These are phyloP conservation scores for Dipodomys ordii DNA, from an alignment of 2,113 vertebrate genomes.

Conservation along the genomic window DNA sequence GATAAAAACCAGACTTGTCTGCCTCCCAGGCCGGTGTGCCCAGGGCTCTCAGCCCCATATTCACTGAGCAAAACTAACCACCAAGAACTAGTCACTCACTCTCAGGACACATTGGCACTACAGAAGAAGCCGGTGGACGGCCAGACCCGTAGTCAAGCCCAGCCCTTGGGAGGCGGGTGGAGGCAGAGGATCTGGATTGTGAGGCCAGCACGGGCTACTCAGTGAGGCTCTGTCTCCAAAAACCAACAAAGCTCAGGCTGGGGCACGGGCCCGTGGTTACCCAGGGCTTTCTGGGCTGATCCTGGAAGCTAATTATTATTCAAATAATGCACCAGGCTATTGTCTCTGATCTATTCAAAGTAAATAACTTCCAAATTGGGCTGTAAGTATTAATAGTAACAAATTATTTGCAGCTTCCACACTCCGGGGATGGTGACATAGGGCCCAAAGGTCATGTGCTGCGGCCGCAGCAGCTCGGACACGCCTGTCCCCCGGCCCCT, in stretches of 20 bases:
- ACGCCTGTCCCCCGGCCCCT: neutral
- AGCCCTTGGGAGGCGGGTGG: neutral
- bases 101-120: neutral
- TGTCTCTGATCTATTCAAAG: slow-evolving; percentile 22
- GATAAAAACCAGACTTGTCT: neutral
- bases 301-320: slow-evolving; percentile 28
- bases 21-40: neutral
- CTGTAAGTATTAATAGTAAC: slow-evolving; percentile 53
- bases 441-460: neutral
- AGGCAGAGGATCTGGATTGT: neutral
- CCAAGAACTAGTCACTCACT: neutral
- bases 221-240: no score
- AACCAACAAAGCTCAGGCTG: neutral
- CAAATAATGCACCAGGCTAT: neutral
- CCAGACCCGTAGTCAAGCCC: no score
- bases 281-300: neutral
- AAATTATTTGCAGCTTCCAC: slow-evolving; percentile 22
- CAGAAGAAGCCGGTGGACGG: no score
- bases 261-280: neutral
- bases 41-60: no score
- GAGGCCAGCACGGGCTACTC: neutral
- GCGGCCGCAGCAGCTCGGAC: neutral
- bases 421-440: neutral
- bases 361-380: neutral
- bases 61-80: neutral